Conservation (phyloP, 2,113 vertebrate genomes). For the Uria lomvia region DNA sequence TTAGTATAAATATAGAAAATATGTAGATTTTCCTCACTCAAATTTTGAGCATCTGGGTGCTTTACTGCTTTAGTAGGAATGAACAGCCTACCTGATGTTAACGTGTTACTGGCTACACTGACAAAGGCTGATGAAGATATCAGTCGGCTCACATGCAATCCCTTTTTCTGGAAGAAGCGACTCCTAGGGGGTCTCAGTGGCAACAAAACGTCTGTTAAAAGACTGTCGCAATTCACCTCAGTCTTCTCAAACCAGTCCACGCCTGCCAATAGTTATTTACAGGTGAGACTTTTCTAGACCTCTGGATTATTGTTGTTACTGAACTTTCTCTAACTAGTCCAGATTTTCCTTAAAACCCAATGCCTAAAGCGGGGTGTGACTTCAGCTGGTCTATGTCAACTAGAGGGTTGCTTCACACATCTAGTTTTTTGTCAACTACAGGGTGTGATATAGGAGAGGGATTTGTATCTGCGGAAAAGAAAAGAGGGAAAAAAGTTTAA, state of each 20-base stretch:
- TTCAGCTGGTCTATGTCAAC: not conserved
- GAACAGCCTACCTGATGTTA: not conserved
- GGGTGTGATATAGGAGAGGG: not conserved
- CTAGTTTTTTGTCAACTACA: not conserved
- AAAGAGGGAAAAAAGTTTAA: not conserved
- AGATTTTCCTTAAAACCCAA: not conserved
- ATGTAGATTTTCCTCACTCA: not conserved
- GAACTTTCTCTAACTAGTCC: not conserved
- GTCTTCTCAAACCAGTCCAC: not conserved
- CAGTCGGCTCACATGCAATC: not conserved
- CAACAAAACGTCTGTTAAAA: not conserved
- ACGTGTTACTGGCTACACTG: not conserved
- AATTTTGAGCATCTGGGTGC: not conserved
- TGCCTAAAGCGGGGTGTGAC: not conserved
- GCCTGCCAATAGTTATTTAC: not conserved
- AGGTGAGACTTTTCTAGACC: not conserved
- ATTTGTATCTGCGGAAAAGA: not conserved
- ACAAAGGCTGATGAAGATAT: not conserved
- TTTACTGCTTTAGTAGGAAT: not conserved
- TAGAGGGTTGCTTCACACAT: not conserved
- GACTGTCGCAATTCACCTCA: not conserved
- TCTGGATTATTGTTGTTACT: not conserved
- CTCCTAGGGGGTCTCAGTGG: not conserved
- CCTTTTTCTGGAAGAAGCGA: not conserved
- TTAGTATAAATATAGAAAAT: not conserved